Evolutionary conservation across 1,140 invertebrate species (phyloP), one percentile per base, ranked within the genome.

Genomic region (Drosophila sp.): DNA sequence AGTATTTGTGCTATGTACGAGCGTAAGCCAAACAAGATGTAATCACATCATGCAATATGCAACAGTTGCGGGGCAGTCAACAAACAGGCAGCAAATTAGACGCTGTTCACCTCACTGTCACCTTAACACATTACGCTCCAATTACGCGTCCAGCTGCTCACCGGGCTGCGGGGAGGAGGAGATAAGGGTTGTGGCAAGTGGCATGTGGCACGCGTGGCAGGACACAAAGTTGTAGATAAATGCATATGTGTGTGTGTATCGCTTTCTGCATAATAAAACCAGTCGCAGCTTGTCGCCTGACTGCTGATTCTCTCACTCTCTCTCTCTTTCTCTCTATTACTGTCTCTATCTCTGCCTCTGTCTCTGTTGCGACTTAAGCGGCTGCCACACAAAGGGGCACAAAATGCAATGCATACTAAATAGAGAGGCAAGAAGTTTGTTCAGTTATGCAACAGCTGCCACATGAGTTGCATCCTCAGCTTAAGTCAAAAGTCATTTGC

Each of bases 111-210:
- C 76, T 87, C 76, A 77, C 71, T 80, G 79, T 79, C 83, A 83
- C 86, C 80, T 87, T 83, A 87, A 79, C 82, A 89, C 83, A 87
- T 87, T 87, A 87, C 82, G 83, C 76, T 87, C 83, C 82, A 87
- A 87, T 87, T 87, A 87, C 83, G 81, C 76, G 54, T n/a, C 36
- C 25, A 56, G n/a, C 36, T 56, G 34, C 83, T 77, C 76, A 48
- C 8, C 36, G 18, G 41, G n/a, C 18, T 41, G 34, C 25, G 18
- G 16, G 0, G 40, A 16, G 25, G 48, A 11, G 58, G n/a, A 14
- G 38, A 6, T 7, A 27, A 7, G 57, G 11, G 27, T 2, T 29
- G 9, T 48, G 4, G 21, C 21, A 21, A 13, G 11, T 48, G 27
- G 27, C 7, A 29, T 16, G n/a, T 9, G 14, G 13, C 14, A 9